These are phyloP conservation scores for Calameuta idolon DNA, from an alignment of 2,888 invertebrate species.

Conservation along the genomic window DNA sequence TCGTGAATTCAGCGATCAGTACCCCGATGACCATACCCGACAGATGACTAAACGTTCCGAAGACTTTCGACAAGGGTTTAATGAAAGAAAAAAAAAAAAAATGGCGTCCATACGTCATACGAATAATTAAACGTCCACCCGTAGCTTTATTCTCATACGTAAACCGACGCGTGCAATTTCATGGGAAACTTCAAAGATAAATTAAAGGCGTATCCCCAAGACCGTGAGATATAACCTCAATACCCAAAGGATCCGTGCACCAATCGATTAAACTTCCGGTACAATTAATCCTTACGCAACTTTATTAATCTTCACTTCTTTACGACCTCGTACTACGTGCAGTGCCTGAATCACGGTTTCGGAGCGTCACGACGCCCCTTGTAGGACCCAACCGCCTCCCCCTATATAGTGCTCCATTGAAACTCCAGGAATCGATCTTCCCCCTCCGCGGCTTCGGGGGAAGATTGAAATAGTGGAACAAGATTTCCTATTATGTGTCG, in stretches of 20 bases:
- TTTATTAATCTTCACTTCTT: slow-evolving; percentile 56
- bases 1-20: no score
- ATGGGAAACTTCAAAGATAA: no score
- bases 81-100: not conserved
- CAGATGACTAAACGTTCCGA: not conserved
- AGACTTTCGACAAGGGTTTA: no score
- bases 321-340: not conserved
- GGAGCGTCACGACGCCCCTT: not conserved
- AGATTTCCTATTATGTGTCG: not conserved
- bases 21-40: no score
- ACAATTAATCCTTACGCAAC: slow-evolving; percentile 56
- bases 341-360: not conserved
- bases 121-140: not conserved
- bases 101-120: not conserved
- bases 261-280: slow-evolving; percentile 23
- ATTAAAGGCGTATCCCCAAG: no score
- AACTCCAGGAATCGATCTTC: not conserved
- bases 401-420: not conserved
- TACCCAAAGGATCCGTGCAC: no score
- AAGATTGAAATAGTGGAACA: not conserved
- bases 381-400: not conserved
- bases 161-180: no score
- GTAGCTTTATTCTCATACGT: no score
- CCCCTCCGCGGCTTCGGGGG: not conserved
- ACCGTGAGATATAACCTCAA: not conserved